phyloP scores from a whole-genome alignment of 2,113 vertebrate species.

The Clarias macrocephalus region DNA sequence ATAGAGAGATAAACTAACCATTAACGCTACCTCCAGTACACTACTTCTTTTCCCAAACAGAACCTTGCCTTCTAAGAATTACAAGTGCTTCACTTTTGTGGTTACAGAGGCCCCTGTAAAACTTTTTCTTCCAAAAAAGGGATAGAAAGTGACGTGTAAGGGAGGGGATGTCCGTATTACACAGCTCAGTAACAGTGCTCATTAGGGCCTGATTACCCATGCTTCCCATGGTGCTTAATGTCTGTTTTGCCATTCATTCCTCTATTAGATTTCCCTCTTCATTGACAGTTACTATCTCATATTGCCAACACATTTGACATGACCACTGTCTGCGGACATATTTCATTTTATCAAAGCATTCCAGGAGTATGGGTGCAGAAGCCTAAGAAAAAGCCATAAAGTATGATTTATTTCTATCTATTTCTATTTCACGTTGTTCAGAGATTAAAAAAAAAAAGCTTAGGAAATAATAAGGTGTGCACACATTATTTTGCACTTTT shows the following conservation, averaged over 20 bases:
- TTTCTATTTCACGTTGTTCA: neutral
- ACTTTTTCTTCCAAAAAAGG: slow-evolving; percentile 22
- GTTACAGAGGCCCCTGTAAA: slow-evolving; percentile 34
- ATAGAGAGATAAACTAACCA: neutral
- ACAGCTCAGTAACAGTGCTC: slow-evolving; percentile 36
- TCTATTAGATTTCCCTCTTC: slow-evolving; percentile 36
- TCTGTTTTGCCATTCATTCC: slow-evolving; percentile 1
- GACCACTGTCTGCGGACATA: slow-evolving; percentile 19
- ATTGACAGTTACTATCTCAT: neutral
- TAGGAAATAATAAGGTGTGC: neutral
- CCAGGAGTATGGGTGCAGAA: slow-evolving; percentile 37
- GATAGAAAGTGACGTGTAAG: slow-evolving; percentile 1
- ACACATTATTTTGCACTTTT: neutral
- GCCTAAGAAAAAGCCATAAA: slow-evolving; percentile 6
- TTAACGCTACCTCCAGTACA: neutral
- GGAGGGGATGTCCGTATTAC: slow-evolving; percentile 8
- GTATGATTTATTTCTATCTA: neutral
- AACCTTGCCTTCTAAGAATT: slow-evolving; percentile 22
- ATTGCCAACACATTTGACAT: slow-evolving; percentile 14
- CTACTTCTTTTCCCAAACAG: neutral
- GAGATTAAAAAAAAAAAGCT: neutral
- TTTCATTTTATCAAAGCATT: slow-evolving; percentile 45
- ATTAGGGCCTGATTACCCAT: slow-evolving; percentile 40
- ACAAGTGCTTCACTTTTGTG: slow-evolving; percentile 31
- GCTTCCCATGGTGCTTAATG: slow-evolving; percentile 5